Base-by-base conservation (phyloP, 2,113 vertebrate species). In the Gallinago media region DNA sequence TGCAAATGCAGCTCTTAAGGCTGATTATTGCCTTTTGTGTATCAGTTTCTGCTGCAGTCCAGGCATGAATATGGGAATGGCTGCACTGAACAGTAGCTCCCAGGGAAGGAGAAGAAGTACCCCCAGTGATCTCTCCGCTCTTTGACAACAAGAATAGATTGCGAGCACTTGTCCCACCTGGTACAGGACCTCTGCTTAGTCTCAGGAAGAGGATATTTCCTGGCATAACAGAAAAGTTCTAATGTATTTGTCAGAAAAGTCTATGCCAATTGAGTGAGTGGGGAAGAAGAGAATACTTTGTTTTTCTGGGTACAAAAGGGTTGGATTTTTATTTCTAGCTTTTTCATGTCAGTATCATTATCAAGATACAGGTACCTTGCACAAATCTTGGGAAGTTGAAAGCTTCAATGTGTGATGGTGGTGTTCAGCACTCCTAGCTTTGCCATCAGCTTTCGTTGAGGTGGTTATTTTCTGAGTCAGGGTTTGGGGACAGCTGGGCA, bases 11-110 rank as follows among this genome's bases (percentile, higher is more conserved):
- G 31, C 71, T 85, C 27, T 12, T 34, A 88, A 71, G 58, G 63
- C 38, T 3, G 9, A 79, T 3, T 62, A 6, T 49, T 65, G 27
- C n/a, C 17, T 81, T 0, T 15, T 29, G 0, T 54, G n/a, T 34
- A 8, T 49, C 19, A 15, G 0, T 59, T 76, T 47, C 38, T 86
- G 58, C 44, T 86, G 32, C 63, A 20, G 29, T 66, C 26, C 27
- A 6, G 62, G 26, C 15, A 4, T 8, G 46, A 62, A 12, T 0
- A 0, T 86, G 56, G 52, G 31, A 83, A n/a, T 59, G 21, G n/a
- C 46, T 55, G 8, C 19, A 18, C 21, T 23, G 61, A 21, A 47
- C 46, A 47, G 46, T 47, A 66, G 15, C 40, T 74, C 11, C 1
- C 22, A 54, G 23, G 17, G 52, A 46, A 32, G 12, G 55, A 27